These are phyloP conservation scores for Axea sp. DNA, from an alignment of 2,888 invertebrate species.

Conservation along the genomic window DNA sequence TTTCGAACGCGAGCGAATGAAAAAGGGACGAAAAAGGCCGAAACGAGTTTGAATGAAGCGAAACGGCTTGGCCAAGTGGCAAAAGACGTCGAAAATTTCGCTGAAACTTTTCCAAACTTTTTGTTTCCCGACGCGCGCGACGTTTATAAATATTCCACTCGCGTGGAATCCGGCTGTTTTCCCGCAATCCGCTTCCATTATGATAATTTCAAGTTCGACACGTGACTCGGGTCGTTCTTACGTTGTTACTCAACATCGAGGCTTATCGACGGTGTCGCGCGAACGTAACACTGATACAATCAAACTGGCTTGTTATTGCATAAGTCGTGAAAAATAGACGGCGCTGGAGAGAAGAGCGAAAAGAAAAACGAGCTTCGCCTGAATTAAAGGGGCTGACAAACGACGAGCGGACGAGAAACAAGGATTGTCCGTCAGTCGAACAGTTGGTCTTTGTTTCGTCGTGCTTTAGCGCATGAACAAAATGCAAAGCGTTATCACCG, in stretches of 20 bases:
- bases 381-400: neutral
- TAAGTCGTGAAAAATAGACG: conserved; percentile 10
- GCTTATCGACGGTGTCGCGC: conserved; percentile 1
- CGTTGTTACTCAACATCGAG: neutral
- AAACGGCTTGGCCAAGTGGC: too few species aligned
- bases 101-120: conserved; percentile 21
- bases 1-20: too few species aligned
- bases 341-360: neutral
- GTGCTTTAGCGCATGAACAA: conserved; percentile 24
- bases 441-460: conserved; percentile 15
- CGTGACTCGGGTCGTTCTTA: conserved; percentile 18
- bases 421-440: neutral
- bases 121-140: too few species aligned
- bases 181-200: conserved; percentile 1
- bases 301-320: neutral
- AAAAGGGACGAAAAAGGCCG: too few species aligned
- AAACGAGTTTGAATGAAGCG: too few species aligned
- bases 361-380: neutral
- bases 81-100: too few species aligned
- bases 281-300: neutral
- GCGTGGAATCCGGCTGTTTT: conserved; percentile 4
- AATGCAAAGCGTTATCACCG: conserved; percentile 36
- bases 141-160: conserved; percentile 11
- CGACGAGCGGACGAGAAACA: neutral
- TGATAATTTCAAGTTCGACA: conserved; percentile 20